These are phyloP conservation scores for Cheirogaleus medius DNA, from an alignment of 2,113 vertebrate species.

Conservation along the genomic window DNA sequence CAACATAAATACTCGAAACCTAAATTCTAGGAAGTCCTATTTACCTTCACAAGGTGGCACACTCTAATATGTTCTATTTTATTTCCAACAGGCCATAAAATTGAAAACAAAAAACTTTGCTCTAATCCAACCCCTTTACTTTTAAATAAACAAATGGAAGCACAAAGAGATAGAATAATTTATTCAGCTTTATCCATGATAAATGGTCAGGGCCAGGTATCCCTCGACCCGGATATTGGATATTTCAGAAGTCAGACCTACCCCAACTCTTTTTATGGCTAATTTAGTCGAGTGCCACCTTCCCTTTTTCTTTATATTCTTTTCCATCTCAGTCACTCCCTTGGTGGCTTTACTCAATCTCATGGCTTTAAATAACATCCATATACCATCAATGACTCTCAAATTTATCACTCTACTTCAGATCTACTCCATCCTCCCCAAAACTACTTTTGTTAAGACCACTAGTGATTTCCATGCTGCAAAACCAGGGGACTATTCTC, in stretches of 20 bases:
- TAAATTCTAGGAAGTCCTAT: too few species aligned
- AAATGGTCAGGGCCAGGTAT: background rate
- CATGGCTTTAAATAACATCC: background rate
- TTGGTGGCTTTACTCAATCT: background rate
- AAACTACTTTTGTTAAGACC: background rate
- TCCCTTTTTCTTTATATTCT: background rate
- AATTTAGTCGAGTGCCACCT: too few species aligned
- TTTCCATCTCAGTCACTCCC: background rate
- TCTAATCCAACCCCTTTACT: background rate
- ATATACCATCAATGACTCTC: background rate
- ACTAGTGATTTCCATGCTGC: background rate
- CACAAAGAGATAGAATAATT: background rate
- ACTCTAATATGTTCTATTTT: too few species aligned
- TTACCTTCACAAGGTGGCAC: too few species aligned
- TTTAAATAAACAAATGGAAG: background rate
- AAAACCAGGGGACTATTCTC: background rate
- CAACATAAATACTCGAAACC: too few species aligned
- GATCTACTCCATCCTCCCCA: background rate
- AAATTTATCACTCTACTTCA: background rate
- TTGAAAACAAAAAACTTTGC: too few species aligned
- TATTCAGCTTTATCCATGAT: background rate
- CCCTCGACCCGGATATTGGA: background rate
- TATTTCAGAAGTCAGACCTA: background rate
- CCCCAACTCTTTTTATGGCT: too few species aligned
- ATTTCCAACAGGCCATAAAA: too few species aligned